A percentile compares a stretch with the other conserved stretches of the same genome.
Conservation (phyloP, 2,888 invertebrate species). For the Habrosyne pyritoides region DNA sequence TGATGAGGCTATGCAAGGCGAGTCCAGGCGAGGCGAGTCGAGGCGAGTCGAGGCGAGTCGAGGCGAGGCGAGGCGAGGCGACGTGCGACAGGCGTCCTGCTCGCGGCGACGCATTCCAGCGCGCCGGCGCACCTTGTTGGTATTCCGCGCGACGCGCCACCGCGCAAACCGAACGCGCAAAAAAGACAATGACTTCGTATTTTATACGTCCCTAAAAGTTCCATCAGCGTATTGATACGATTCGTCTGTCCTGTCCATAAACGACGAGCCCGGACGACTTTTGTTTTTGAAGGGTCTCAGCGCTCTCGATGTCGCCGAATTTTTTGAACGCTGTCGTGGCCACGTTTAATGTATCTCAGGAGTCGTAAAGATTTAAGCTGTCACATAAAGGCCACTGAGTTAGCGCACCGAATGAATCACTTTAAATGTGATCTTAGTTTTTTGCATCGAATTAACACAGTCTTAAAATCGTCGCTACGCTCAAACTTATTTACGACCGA, state of each 20-base stretch:
- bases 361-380: constrained; percentile 22
- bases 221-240: constrained; percentile 72
- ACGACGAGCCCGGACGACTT: constrained; percentile 47
- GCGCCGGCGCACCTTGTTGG: constrained; percentile 63
- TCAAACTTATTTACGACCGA: constrained; percentile 2
- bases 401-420: constrained; percentile 22
- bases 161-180: constrained; percentile 70
- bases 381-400: constrained; percentile 21
- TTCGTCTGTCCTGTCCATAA: constrained; percentile 58
- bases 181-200: constrained; percentile 79
- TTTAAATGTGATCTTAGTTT: not conserved
- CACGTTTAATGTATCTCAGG: constrained; percentile 30
- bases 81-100: constrained; percentile 14
- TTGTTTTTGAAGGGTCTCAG: constrained; percentile 56
- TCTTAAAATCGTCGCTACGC: not conserved
- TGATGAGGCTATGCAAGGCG: too few species aligned
- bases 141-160: constrained; percentile 63
- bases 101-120: constrained; percentile 39
- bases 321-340: constrained; percentile 36
- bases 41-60: constrained; percentile 21
- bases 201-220: constrained; percentile 77
- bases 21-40: constrained; percentile 11
- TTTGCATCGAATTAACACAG: not conserved
- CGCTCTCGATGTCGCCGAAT: constrained; percentile 41
- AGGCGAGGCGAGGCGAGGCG: constrained; percentile 13